A percentile compares a stretch with the other conserved stretches of the same genome.
These are phyloP conservation scores for Heterohyrax brucei DNA, from an alignment of 2,797 vertebrate species.

Conservation along the genomic window DNA sequence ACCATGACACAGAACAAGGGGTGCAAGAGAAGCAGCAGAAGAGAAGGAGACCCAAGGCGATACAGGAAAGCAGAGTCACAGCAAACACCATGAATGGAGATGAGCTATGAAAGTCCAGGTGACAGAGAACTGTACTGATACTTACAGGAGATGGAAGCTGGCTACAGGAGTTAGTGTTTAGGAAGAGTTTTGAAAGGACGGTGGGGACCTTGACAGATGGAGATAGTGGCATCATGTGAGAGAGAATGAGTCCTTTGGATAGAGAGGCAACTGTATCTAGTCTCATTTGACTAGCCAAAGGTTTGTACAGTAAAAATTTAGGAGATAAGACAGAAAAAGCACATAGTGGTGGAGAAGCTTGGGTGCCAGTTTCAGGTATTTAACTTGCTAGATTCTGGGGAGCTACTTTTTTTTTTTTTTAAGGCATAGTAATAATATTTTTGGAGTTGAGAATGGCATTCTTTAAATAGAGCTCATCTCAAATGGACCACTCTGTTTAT, in stretches of 20 bases:
- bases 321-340: background rate
- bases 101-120: background rate
- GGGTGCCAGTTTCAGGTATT: constrained; percentile 33
- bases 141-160: background rate
- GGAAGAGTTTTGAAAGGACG: background rate
- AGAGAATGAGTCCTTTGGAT: background rate
- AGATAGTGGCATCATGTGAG: background rate
- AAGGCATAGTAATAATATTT: constrained; percentile 36
- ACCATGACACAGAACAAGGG: background rate
- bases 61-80: background rate
- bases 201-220: background rate
- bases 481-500: constrained; percentile 84
- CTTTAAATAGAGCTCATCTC: constrained; percentile 84
- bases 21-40: background rate
- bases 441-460: constrained; percentile 53
- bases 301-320: background rate
- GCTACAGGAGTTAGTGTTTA: background rate
- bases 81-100: background rate
- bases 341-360: background rate
- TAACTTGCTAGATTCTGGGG: constrained; percentile 68
- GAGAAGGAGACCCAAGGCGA: background rate
- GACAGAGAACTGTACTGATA: background rate
- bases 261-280: background rate
- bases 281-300: background rate
- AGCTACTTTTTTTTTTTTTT: constrained; percentile 66